These are phyloP conservation scores for Scaptomyza cyrtandrae DNA, from an alignment of 2,888 invertebrate genomes.

Conservation along the genomic window DNA sequence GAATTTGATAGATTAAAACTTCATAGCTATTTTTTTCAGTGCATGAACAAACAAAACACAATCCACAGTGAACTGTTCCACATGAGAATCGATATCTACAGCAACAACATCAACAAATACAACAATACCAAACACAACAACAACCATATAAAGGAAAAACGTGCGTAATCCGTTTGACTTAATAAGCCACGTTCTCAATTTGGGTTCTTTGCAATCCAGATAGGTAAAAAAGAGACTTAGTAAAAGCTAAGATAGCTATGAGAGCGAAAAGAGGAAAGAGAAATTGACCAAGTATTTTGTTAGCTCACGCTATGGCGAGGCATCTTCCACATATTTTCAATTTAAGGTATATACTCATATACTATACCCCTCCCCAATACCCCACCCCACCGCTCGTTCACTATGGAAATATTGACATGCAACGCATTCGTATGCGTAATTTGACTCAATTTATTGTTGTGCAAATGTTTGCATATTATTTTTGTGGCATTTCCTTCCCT, in stretches of 20 bases:
- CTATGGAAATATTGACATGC: slow-evolving; percentile 74
- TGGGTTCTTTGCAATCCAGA: slow-evolving; percentile 37
- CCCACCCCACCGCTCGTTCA: neutral
- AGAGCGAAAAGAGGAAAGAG: neutral
- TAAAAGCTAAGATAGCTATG: neutral
- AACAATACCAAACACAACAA: neutral
- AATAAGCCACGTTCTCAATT: slow-evolving; percentile 74
- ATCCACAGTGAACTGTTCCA: slow-evolving; percentile 40
- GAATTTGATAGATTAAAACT: no score
- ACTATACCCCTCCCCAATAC: neutral
- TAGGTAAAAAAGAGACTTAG: neutral
- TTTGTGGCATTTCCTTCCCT: slow-evolving; percentile 14
- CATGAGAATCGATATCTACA: slow-evolving; percentile 31
- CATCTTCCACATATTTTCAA: slow-evolving; percentile 8
- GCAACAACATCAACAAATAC: slow-evolving; percentile 1
- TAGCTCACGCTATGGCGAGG: slow-evolving; percentile 11
- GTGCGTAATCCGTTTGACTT: slow-evolving; percentile 74
- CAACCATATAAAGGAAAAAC: slow-evolving; percentile 11
- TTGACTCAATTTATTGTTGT: slow-evolving; percentile 64
- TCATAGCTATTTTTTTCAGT: neutral
- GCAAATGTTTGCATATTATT: slow-evolving; percentile 47
- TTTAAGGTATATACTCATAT: slow-evolving; percentile 6
- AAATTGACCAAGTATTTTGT: slow-evolving; percentile 37
- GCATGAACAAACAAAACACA: slow-evolving; percentile 21
- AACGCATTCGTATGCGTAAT: slow-evolving; percentile 65